These are phyloP conservation scores for Virgularia gustaviana DNA, from an alignment of 92 coral and sea anemone species.

Conservation along the genomic window DNA sequence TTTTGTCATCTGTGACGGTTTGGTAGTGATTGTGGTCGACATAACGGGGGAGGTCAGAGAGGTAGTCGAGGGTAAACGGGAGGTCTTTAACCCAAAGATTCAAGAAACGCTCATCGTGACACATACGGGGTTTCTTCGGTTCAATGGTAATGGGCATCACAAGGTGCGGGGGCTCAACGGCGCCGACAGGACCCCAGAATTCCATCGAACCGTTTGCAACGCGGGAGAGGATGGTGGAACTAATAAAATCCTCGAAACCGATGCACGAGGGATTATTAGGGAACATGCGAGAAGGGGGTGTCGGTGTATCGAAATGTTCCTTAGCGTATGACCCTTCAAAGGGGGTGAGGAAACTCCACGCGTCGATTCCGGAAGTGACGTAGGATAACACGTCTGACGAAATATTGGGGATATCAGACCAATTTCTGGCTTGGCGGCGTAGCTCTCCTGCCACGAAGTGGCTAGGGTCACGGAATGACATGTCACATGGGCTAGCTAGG, in stretches of 20 bases:
- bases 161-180: conserved; percentile 55
- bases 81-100: conserved; percentile 54
- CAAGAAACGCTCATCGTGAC: conserved; percentile 57
- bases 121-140: conserved; percentile 58
- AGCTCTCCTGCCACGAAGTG: conserved; percentile 44
- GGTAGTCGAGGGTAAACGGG: conserved; percentile 50
- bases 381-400: conserved; percentile 33
- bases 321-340: conserved; percentile 55
- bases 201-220: conserved; percentile 44
- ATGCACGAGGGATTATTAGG: conserved; percentile 42
- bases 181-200: conserved; percentile 50
- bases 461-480: conserved; percentile 34
- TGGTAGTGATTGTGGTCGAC: conserved; percentile 52
- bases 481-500: conserved; percentile 19
- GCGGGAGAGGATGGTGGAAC: conserved; percentile 44
- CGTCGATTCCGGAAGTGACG: conserved; percentile 35
- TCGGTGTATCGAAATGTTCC: conserved; percentile 34
- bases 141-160: conserved; percentile 61
- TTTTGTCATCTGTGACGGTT: conserved; percentile 60
- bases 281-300: conserved; percentile 41
- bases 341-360: conserved; percentile 35
- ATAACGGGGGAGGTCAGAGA: conserved; percentile 59
- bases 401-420: conserved; percentile 39
- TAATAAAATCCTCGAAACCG: conserved; percentile 49
- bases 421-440: conserved; percentile 30